These are phyloP conservation scores for Halocynthia roretzi DNA, from an alignment of 23 tunicate species.

Conservation along the genomic window DNA sequence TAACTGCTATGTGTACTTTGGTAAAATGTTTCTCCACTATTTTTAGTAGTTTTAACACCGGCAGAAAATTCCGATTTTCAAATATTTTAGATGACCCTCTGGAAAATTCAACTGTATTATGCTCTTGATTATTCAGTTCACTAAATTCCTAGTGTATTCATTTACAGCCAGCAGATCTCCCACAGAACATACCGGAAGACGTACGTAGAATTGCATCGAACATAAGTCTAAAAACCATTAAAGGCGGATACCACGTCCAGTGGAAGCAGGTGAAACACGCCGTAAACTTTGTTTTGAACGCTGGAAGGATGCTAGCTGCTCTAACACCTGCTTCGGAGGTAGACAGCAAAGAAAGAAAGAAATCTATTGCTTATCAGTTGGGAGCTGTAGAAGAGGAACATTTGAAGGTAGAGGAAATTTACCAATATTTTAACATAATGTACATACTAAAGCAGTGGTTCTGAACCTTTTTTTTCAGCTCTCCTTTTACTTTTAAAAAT, in stretches of 20 bases:
- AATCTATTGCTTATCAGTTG: not conserved
- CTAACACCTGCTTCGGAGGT: not conserved
- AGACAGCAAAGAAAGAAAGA: not conserved
- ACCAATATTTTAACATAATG: too few species aligned
- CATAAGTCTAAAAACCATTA: conserved; percentile 37
- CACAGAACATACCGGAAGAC: conserved; percentile 46
- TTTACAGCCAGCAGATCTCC: conserved; percentile 11
- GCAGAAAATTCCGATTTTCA: too few species aligned
- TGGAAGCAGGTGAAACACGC: conserved; percentile 55
- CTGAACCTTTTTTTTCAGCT: too few species aligned
- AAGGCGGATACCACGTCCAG: conserved; percentile 34
- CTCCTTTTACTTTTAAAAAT: too few species aligned
- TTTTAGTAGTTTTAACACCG: too few species aligned
- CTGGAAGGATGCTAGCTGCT: not conserved
- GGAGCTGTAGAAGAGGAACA: not conserved
- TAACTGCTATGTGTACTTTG: too few species aligned
- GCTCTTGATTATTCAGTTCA: too few species aligned
- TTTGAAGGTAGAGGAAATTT: not conserved
- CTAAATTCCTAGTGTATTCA: too few species aligned
- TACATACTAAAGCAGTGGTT: too few species aligned
- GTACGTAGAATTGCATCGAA: conserved; percentile 48
- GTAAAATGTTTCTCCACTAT: too few species aligned
- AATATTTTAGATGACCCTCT: too few species aligned
- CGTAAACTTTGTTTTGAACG: conserved; percentile 2
- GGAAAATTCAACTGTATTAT: too few species aligned